These are phyloP conservation scores for Sebastes hubbsi DNA, from an alignment of 2,797 vertebrate species.

Conservation along the genomic window DNA sequence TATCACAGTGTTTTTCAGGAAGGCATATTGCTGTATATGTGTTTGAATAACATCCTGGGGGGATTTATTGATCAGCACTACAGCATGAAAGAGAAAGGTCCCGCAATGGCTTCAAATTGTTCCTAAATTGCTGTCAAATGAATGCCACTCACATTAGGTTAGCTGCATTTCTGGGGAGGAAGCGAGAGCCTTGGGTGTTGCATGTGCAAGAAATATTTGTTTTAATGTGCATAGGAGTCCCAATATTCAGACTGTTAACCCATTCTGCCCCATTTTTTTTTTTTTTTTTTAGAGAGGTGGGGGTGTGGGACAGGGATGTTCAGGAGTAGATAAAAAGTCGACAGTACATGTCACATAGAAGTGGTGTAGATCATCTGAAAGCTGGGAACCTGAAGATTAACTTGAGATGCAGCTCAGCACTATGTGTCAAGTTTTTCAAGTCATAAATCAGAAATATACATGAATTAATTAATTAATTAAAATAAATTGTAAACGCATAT, in stretches of 20 bases:
- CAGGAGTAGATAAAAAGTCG: too few relatives aligned
- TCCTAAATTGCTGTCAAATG: constrained; percentile 77
- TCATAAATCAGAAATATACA: too few relatives aligned
- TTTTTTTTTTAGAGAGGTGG: too few relatives aligned
- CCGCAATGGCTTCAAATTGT: constrained; percentile 73
- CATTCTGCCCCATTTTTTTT: background rate
- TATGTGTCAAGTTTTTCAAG: accelerated
- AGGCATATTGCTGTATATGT: constrained; percentile 77
- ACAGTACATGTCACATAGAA: too few relatives aligned
- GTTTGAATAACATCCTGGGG: constrained; percentile 77
- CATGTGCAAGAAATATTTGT: constrained; percentile 13
- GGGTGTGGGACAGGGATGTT: too few relatives aligned
- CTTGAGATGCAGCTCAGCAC: too few relatives aligned
- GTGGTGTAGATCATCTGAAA: too few relatives aligned
- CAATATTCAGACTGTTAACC: background rate
- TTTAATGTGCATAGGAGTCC: background rate
- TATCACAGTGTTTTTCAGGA: constrained; percentile 75
- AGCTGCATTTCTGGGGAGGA: constrained; percentile 21
- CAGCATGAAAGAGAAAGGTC: constrained; percentile 66
- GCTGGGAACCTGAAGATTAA: too few relatives aligned
- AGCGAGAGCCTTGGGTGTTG: background rate
- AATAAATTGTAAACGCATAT: too few relatives aligned
- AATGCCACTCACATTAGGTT: constrained; percentile 67
- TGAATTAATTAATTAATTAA: too few relatives aligned
- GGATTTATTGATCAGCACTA: constrained; percentile 79